phyloP scores from a whole-genome alignment of 2,797 vertebrate genomes.

The Aeoliscus strigatus region DNA sequence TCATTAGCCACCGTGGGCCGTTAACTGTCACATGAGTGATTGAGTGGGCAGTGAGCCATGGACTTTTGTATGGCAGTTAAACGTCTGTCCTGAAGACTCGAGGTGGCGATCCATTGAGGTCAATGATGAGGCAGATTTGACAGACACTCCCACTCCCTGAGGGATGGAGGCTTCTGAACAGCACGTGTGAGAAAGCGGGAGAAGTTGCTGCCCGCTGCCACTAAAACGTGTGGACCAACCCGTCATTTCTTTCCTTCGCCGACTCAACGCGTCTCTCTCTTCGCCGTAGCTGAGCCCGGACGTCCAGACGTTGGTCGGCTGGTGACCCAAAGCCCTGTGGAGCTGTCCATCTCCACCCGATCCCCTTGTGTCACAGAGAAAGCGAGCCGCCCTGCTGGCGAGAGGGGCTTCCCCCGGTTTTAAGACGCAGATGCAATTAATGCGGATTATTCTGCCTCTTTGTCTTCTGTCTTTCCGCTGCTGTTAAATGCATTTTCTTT shows the following conservation, averaged over 20 bases:
- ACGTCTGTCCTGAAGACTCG: slow-evolving; percentile 59
- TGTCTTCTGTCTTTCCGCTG: slow-evolving; percentile 61
- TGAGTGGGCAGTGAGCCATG: slow-evolving; percentile 74
- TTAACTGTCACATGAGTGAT: slow-evolving; percentile 82
- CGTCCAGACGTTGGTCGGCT: slow-evolving; percentile 44
- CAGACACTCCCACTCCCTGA: slow-evolving; percentile 54
- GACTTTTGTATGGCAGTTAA: slow-evolving; percentile 72
- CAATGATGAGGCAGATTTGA: slow-evolving; percentile 68
- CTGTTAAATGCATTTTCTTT: slow-evolving; percentile 59
- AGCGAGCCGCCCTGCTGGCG: slow-evolving; percentile 21
- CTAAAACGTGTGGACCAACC: no score
- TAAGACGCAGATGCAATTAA: slow-evolving; percentile 56
- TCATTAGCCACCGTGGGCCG: slow-evolving; percentile 77
- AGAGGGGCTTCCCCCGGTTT: slow-evolving; percentile 19
- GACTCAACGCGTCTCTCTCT: slow-evolving; percentile 16
- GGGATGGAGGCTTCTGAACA: no score
- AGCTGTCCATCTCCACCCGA: slow-evolving; percentile 43
- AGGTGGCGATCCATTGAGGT: slow-evolving; percentile 53
- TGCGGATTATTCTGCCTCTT: slow-evolving; percentile 49
- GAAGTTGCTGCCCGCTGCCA: no score
- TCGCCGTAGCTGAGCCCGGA: slow-evolving; percentile 36
- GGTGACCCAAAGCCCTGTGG: slow-evolving; percentile 36
- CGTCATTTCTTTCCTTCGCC: no score
- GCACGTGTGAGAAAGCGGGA: no score
- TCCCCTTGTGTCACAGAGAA: slow-evolving; percentile 49